Evolutionary conservation across 2,888 invertebrate species (phyloP), one percentile per base, ranked within the genome.

Genomic region (Ennomos fuscantarius): DNA sequence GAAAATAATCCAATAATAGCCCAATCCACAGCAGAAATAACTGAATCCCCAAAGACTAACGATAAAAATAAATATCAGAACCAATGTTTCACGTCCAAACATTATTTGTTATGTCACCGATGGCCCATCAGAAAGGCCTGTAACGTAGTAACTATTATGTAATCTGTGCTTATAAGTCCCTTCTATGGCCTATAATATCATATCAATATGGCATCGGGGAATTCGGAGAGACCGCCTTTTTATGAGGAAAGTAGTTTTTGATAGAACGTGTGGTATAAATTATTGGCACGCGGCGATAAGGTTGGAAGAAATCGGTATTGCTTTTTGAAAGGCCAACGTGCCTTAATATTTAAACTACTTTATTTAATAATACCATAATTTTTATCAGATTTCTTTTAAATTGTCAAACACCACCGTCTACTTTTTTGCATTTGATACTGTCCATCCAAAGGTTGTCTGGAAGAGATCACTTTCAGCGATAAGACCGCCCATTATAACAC

Each of bases 121-220:
- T 49, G 33, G 43, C 49, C 52, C 34, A 53, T 53, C 48, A 40
- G 41, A 46, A 57, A 34, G 43, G 40, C 49, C 24, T 24, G 24
- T 24, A 24, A 24, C 6, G 24, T 24, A 24, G 24, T 3, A 24
- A 24, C 24, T 24, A 24, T 24, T 24, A 24, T 24, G 24, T 24
- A 24, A 24, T 24, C 24, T 24, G 24, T 24, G 24, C 24, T 52
- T 45, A 44, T 12, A 48, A 32, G 47, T 11, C 47, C 5, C 35
- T 44, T 31, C 13, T 33, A 43, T 12, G 15, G 43, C 31, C 36
- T 24, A 43, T 45, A 41, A 58, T 35, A 53, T 58, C 44, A 52
- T 52, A 52, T 52, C 52, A 57, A 57, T 57, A 57, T 52, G 52
- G 43, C 52, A 39, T 57, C 34, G 34, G 47, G 42, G 52, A 57